Percentiles rank a stretch among this genome's conserved stretches.
Evolutionary conservation across 2,888 invertebrate species (phyloP).

Genomic region (Tenthredo amoena): DNA sequence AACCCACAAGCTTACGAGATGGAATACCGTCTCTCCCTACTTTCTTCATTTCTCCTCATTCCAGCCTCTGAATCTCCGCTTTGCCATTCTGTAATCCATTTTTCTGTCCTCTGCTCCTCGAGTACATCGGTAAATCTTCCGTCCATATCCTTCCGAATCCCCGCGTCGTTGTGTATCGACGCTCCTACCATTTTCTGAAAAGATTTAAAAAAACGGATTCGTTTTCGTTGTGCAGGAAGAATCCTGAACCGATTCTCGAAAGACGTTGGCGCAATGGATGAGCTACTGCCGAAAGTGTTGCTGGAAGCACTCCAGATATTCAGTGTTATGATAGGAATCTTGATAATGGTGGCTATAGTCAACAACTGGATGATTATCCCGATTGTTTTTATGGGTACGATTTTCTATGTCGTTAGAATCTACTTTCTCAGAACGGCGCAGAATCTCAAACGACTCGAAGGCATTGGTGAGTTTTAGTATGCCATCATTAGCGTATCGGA

Average conservation of each 20-base stretch:
- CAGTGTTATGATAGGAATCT: constrained; percentile 77
- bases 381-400: constrained; percentile 81
- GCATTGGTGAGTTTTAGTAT: constrained; percentile 75
- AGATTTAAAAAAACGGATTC: not conserved
- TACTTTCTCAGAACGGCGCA: constrained; percentile 86
- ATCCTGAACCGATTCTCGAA: constrained; percentile 89
- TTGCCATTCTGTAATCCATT: no score
- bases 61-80: not conserved
- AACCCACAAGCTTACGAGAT: no score
- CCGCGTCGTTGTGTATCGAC: not conserved
- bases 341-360: constrained; percentile 80
- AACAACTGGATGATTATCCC: constrained; percentile 85
- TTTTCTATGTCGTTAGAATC: constrained; percentile 83
- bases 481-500: not conserved
- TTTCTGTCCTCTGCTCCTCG: no score
- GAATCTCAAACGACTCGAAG: constrained; percentile 84
- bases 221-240: constrained; percentile 72
- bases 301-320: constrained; percentile 80
- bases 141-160: not conserved
- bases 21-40: no score
- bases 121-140: no score
- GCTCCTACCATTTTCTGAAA: not conserved
- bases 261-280: constrained; percentile 85
- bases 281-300: constrained; percentile 80
- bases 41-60: not conserved